These are phyloP conservation scores for Bergia puertoricense DNA, from an alignment of 92 coral and sea anemone genomes.

Conservation along the genomic window DNA sequence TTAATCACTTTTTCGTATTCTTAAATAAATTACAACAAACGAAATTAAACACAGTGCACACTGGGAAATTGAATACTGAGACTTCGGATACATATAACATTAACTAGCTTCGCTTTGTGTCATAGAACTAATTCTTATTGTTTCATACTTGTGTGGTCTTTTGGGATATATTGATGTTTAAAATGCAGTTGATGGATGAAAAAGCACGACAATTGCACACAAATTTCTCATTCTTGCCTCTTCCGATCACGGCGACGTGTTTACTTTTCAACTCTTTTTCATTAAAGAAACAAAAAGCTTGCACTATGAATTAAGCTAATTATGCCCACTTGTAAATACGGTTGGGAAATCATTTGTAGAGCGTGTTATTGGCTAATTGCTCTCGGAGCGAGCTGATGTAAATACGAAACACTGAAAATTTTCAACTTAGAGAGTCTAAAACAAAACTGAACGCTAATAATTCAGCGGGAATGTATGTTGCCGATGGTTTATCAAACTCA, in stretches of 20 bases:
- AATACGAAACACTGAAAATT: neutral
- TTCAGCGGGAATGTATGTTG: slow-evolving; percentile 25
- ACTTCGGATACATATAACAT: neutral
- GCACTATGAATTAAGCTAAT: slow-evolving; percentile 17
- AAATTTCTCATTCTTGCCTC: slow-evolving; percentile 13
- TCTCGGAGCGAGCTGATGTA: neutral
- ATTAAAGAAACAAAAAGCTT: slow-evolving; percentile 34
- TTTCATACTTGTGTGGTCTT: neutral
- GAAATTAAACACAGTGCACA: neutral
- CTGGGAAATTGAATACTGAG: neutral
- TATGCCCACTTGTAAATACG: slow-evolving; percentile 31
- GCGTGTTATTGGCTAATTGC: slow-evolving; percentile 28
- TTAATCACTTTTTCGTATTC: slow-evolving; percentile 11
- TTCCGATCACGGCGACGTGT: slow-evolving; percentile 8
- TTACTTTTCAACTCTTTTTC: neutral
- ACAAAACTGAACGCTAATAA: neutral
- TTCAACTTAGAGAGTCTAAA: neutral
- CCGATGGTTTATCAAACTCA: slow-evolving; percentile 11
- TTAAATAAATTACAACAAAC: neutral
- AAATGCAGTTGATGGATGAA: neutral
- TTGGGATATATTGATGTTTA: neutral
- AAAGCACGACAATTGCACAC: neutral
- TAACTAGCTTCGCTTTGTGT: neutral
- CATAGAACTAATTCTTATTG: neutral
- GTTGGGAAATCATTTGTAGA: neutral